Base-by-base conservation (phyloP, 2,888 invertebrate species). In the Chaitophorus viminalis region DNA sequence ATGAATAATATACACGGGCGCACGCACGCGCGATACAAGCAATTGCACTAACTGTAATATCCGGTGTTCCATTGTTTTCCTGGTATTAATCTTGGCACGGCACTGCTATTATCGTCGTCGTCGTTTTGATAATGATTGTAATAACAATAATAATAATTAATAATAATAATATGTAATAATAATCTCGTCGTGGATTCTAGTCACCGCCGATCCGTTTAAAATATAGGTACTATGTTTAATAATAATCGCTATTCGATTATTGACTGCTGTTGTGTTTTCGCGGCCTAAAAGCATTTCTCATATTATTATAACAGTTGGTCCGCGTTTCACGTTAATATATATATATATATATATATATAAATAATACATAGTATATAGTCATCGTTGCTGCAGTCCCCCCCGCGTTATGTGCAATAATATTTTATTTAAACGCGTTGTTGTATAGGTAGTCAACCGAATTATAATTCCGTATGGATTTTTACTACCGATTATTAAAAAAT, bases 61-160 rank as follows among this genome's bases (percentile, higher is more conserved):
- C 87, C 87, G 87, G 87, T 81, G 87, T 87, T 75, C 87, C 46
- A 87, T 87, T 87, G 87, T 87, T 87, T 87, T 87, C 79, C 74
- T 60, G 60, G 39, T 31, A 84, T 79, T 81, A 87, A 81, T 87
- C 87, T 87, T 81, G 79, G 87, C 79, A 78, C 81, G 70, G 70
- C 70, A 70, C 70, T 14, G 25, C 70, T 70, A 70, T 70, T 31
- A 70, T 29, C 65, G 79, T 60, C 79, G 83, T 11, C 31, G 84
- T 11, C 31, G 79, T 29, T 39, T 39, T n/a, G n/a, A 65, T 36
- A 29, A 46, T 82, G n/a, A n/a, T n/a, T n/a, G n/a, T n/a, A n/a
- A n/a, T n/a, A n/a, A n/a, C n/a, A n/a, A n/a, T n/a, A n/a, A n/a
- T n/a, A n/a, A n/a, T n/a, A n/a, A n/a, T n/a, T n/a, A n/a, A n/a